Evolutionary conservation across 2,113 vertebrate species (phyloP), one percentile per base, ranked within the genome.

Genomic region (Lepisosteus osseus): DNA sequence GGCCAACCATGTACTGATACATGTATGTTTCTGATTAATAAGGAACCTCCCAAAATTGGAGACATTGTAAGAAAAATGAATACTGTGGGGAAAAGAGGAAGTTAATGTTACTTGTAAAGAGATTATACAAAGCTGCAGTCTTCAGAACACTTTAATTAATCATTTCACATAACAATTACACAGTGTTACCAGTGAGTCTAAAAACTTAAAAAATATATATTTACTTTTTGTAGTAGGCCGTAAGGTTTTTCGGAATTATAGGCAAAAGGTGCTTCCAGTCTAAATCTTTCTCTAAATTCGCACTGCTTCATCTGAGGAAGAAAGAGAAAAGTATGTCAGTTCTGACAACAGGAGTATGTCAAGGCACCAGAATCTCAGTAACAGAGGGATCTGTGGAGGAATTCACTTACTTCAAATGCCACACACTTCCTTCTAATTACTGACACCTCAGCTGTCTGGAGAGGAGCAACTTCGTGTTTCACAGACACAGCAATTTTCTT

Each of bases 251-350:
- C 75, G n/a, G 82, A 75, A 72, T 62, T 82, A 80, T 87, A 92
- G 54, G 40, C 65, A 78, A 95, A 89, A 7, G 90, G 88, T 12
- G 82, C 80, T 40, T 79, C 84, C 74, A 74, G 72, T 88, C 78
- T 81, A 85, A 94, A 95, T 75, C 74, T 85, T 65, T 89, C 86
- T 83, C 89, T 86, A 85, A 95, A 94, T 78, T 90, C 85, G 14
- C 72, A 77, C 81, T 94, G 91, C 79, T 95, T 94, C 40, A 71
- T 77, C 89, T 95, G 65, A 77, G 77, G 73, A 83, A 78, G 7
- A 14, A 73, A 0, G 70, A 0, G 29, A 44, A 15, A 79, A 65
- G 73, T 29, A 29, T 29, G 29, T 29, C 29, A 29, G 29, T 29
- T 29, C 29, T 29, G 29, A 29, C 29, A 29, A 29, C 29, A 29